Evolutionary conservation across 2,888 invertebrate genomes (phyloP).

Genomic region (Microdon myrmicae): DNA sequence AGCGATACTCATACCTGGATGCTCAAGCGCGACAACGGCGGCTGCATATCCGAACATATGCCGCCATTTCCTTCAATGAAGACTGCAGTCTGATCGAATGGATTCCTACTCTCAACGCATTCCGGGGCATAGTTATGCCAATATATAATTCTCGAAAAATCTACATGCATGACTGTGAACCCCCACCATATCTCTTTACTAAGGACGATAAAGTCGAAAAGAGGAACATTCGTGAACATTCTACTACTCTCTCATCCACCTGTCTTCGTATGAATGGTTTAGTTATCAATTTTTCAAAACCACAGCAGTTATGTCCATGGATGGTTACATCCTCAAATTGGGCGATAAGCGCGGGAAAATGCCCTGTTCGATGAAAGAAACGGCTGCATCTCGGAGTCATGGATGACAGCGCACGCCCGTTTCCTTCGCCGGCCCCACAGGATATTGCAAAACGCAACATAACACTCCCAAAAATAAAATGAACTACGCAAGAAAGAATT

Average conservation of each 20-base stretch:
- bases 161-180: constrained; percentile 57
- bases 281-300: constrained; percentile 87
- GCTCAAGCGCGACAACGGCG: constrained; percentile 60
- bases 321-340: constrained; percentile 73
- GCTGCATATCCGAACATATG: constrained; percentile 84
- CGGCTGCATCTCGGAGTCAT: too few relatives aligned
- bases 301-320: constrained; percentile 95
- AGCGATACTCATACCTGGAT: constrained; percentile 82
- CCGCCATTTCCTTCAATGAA: constrained; percentile 93
- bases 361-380: constrained; percentile 91
- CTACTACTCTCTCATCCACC: constrained; percentile 72
- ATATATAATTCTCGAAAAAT: constrained; percentile 78
- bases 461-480: too few relatives aligned
- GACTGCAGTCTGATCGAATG: constrained; percentile 97
- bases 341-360: constrained; percentile 98
- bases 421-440: too few relatives aligned
- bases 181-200: constrained; percentile 58
- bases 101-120: constrained; percentile 86
- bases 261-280: constrained; percentile 94
- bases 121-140: constrained; percentile 75
- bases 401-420: too few relatives aligned
- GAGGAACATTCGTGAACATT: constrained; percentile 60
- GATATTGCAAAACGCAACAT: too few relatives aligned
- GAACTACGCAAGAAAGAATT: too few relatives aligned
- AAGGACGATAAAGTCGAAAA: constrained; percentile 59